A percentile compares a stretch with the other conserved stretches of the same genome.
Conservation (phyloP, 2,113 vertebrate genomes). For the Oophaga pumilio region DNA sequence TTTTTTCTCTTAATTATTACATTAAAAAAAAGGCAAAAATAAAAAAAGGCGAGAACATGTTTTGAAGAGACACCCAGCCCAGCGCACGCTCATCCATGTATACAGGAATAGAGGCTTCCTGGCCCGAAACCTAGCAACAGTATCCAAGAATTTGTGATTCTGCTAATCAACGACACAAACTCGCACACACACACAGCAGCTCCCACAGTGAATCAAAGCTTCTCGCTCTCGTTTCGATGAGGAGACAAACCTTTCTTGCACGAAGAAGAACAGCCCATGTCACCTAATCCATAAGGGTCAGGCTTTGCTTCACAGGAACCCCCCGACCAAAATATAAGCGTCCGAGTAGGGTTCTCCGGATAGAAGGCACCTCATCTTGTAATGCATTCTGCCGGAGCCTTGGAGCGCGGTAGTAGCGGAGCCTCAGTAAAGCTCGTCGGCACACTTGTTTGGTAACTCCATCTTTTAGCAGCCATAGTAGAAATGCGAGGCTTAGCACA, state of each 20-base stretch:
- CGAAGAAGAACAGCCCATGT: slow-evolving; percentile 85
- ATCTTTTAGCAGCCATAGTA: slow-evolving; percentile 67
- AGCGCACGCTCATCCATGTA: slow-evolving; percentile 63
- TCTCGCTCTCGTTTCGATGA: slow-evolving; percentile 63
- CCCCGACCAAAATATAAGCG: slow-evolving; percentile 50
- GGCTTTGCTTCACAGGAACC: slow-evolving; percentile 69
- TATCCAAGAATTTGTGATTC: slow-evolving; percentile 74
- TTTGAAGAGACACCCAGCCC: slow-evolving; percentile 66
- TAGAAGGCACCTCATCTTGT: slow-evolving; percentile 65
- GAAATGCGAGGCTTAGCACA: slow-evolving; percentile 62
- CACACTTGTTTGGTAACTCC: slow-evolving; percentile 60
- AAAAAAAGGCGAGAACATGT: slow-evolving; percentile 39
- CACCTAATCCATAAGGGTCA: slow-evolving; percentile 70
- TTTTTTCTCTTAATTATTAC: slow-evolving; percentile 44
- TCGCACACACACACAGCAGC: slow-evolving; percentile 60
- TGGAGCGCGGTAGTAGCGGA: slow-evolving; percentile 63
- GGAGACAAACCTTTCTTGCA: slow-evolving; percentile 81
- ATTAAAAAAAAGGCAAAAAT: slow-evolving; percentile 40
- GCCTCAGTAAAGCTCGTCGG: slow-evolving; percentile 61
- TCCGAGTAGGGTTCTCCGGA: slow-evolving; percentile 66
- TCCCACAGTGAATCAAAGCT: slow-evolving; percentile 55
- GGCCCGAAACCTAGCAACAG: slow-evolving; percentile 78
- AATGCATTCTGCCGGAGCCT: slow-evolving; percentile 63
- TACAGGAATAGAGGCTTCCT: slow-evolving; percentile 68
- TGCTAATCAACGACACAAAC: slow-evolving; percentile 71